phyloP scores from a whole-genome alignment of 2,113 vertebrate species.

The Rhinoptilus africanus region DNA sequence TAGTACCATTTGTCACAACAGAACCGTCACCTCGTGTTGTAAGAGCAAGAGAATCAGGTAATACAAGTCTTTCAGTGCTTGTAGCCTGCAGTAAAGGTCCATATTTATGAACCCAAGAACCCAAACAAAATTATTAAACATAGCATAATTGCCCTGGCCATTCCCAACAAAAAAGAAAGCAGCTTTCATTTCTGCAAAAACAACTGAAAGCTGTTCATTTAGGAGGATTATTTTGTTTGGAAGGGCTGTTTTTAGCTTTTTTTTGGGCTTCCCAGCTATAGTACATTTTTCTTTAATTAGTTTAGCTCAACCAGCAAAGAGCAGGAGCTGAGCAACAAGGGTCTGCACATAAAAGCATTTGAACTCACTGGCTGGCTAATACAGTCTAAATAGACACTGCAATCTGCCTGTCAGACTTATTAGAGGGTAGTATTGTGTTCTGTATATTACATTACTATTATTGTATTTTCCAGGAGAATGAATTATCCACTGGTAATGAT shows the following conservation, averaged over 20 bases:
- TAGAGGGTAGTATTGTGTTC: constrained; percentile 8
- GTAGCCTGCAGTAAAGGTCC: background rate
- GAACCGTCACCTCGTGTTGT: background rate
- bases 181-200: background rate
- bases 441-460: constrained; percentile 32
- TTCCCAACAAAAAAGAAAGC: background rate
- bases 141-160: background rate
- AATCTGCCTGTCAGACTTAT: constrained; percentile 41
- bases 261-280: background rate
- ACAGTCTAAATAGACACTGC: constrained; percentile 13
- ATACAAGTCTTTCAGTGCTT: background rate
- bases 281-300: constrained; percentile 26
- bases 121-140: background rate
- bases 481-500: constrained; percentile 6
- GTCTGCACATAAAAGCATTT: constrained; percentile 5
- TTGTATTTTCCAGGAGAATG: constrained; percentile 40
- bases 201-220: background rate
- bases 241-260: background rate
- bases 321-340: background rate
- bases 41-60: background rate
- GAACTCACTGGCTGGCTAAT: constrained; percentile 9
- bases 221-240: background rate
- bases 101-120: background rate
- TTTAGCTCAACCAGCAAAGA: constrained; percentile 3
- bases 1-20: background rate